Evolutionary conservation across 2,113 vertebrate genomes (phyloP).

Genomic region (Phasianus colchicus): DNA sequence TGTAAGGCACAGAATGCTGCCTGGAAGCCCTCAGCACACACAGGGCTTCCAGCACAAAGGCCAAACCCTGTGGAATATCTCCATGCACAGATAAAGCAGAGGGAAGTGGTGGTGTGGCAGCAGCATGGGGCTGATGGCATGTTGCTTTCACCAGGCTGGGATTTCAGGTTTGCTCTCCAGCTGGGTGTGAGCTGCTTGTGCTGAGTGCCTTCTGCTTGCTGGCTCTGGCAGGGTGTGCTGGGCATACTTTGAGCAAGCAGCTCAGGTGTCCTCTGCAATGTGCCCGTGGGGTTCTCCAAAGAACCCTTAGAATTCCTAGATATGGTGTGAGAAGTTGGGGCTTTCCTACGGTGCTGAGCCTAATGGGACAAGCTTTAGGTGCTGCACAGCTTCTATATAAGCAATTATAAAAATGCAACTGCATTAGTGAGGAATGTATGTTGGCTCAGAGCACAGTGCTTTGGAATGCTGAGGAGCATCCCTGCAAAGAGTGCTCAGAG

Average conservation of each 20-base stretch:
- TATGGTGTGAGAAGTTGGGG: too few species aligned
- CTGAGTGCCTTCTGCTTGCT: background rate
- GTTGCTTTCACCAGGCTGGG: rapidly evolving
- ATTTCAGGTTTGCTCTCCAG: background rate
- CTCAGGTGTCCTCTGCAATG: background rate
- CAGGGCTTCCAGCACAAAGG: background rate
- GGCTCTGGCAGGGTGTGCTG: background rate
- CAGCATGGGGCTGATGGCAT: rapidly evolving
- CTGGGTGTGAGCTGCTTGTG: too few species aligned
- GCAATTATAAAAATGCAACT: background rate
- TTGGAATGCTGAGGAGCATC: background rate
- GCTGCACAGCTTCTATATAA: background rate
- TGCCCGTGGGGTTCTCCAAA: rapidly evolving
- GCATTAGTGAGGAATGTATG: background rate
- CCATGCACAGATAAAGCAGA: background rate
- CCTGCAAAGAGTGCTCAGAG: background rate
- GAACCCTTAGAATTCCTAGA: background rate
- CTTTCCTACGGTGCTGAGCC: too few species aligned
- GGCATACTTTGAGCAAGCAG: background rate
- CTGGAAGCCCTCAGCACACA: background rate
- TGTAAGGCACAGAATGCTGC: background rate
- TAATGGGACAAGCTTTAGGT: too few species aligned
- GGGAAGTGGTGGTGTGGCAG: rapidly evolving
- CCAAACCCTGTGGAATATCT: background rate
- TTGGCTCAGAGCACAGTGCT: background rate